Evolutionary conservation across 2,113 vertebrate species (phyloP).

Genomic region (Xenopus tropicalis): UCB_Xtro_10.0 CM004447.2:85014001-85014500

Average conservation of each 20-base stretch:
- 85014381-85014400: conserved; percentile 11
- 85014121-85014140: conserved; percentile 19
- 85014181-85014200: not conserved
- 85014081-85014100: conserved; percentile 29
- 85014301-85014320: not conserved
- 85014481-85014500: conserved; percentile 3
- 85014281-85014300: not conserved
- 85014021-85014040: conserved; percentile 24
- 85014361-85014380: not conserved
- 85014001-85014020: conserved; percentile 23
- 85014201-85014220: conserved; percentile 11
- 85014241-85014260: conserved; percentile 10
- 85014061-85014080: conserved; percentile 24
- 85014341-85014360: not conserved
- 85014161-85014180: conserved; percentile 10
- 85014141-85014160: not conserved
- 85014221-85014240: not conserved
- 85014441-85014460: not conserved
- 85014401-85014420: not conserved
- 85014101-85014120: conserved; percentile 28
- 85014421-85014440: not conserved
- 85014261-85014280: conserved; percentile 16
- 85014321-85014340: conserved; percentile 10
- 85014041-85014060: conserved; percentile 20
- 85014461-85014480: conserved; percentile 13